These are phyloP conservation scores for Plebejus anna DNA, from an alignment of 2,888 invertebrate genomes.

Conservation along the genomic window DNA sequence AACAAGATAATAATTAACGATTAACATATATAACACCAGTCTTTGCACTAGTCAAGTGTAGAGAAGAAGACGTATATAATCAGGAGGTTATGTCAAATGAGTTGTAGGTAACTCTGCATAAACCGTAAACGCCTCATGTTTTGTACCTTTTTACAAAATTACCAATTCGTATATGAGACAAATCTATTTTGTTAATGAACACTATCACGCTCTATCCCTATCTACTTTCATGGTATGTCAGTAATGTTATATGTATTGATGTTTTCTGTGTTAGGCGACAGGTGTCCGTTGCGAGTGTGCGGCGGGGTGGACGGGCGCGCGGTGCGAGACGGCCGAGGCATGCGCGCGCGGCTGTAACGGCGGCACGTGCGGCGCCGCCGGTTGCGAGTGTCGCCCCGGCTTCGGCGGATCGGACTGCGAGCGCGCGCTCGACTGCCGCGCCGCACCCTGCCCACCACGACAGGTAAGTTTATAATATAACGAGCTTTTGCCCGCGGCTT, in stretches of 20 bases:
- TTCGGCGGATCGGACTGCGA: constrained; percentile 84
- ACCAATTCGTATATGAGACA: too few species aligned
- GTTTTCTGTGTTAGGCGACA: constrained; percentile 43
- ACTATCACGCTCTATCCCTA: too few species aligned
- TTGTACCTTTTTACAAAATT: not conserved
- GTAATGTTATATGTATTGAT: not conserved
- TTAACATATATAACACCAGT: too few species aligned
- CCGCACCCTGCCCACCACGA: constrained; percentile 50
- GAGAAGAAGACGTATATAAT: too few species aligned
- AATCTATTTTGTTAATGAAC: too few species aligned
- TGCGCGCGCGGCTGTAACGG: constrained; percentile 83
- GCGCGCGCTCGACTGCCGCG: constrained; percentile 83
- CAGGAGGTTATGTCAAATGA: too few species aligned
- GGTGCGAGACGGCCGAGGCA: constrained; percentile 74
- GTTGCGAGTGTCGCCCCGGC: constrained; percentile 83
- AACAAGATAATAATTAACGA: too few species aligned
- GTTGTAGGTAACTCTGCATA: not conserved
- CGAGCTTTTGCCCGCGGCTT: too few species aligned
- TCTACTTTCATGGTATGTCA: not conserved
- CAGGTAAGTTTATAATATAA: constrained; percentile 36
- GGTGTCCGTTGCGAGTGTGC: constrained; percentile 85
- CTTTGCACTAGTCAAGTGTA: too few species aligned
- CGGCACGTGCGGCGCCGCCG: constrained; percentile 74
- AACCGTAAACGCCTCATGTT: not conserved
- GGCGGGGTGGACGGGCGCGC: constrained; percentile 83